Evolutionary conservation across 2,888 invertebrate genomes (phyloP).

Genomic region (Pollenia labialis): DNA sequence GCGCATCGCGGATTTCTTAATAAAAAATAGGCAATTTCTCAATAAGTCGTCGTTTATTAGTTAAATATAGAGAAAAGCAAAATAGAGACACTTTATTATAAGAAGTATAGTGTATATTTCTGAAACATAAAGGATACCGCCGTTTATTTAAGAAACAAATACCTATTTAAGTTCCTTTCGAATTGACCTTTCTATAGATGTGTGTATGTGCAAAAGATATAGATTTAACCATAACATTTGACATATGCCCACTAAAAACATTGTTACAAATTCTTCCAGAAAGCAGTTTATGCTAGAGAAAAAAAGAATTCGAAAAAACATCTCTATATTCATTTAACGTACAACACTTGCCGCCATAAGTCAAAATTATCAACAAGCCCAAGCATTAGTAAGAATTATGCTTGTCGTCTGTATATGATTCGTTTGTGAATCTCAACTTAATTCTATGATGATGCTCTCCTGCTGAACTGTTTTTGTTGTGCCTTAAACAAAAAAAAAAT

Average conservation of each 20-base stretch:
- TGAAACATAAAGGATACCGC: too few species aligned
- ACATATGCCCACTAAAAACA: conserved; percentile 64
- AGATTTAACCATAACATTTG: conserved; percentile 32
- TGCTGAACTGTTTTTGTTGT: conserved; percentile 38
- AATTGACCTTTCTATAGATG: not conserved
- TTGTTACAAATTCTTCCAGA: conserved; percentile 58
- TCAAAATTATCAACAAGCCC: conserved; percentile 83
- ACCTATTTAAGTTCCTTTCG: not conserved
- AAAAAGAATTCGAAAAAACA: not conserved
- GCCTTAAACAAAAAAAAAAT: conserved; percentile 51
- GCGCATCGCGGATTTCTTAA: too few species aligned
- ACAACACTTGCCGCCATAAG: conserved; percentile 79
- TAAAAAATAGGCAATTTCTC: too few species aligned
- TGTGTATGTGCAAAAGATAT: not conserved
- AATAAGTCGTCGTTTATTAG: too few species aligned
- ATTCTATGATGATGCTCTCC: conserved; percentile 15
- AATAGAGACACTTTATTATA: too few species aligned
- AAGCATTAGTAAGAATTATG: conserved; percentile 76
- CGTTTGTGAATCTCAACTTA: conserved; percentile 65
- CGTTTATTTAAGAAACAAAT: not conserved
- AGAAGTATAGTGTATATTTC: too few species aligned
- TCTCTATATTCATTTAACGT: conserved; percentile 59
- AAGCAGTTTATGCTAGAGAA: conserved; percentile 3
- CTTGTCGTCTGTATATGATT: conserved; percentile 72
- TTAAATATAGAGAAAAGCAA: too few species aligned